Conservation (phyloP, 2,888 invertebrate species). For the Apantesis nais region DNA sequence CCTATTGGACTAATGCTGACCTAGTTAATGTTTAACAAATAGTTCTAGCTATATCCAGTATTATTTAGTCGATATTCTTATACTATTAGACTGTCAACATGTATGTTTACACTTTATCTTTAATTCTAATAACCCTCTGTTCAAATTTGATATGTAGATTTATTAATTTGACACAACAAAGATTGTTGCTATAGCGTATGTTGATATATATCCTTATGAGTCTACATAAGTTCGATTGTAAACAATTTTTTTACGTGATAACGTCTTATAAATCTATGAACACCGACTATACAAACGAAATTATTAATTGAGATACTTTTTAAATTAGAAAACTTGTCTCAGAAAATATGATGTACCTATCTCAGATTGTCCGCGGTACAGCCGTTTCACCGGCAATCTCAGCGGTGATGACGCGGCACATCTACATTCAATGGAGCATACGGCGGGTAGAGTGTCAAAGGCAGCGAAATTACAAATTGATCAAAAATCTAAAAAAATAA, state of each 20-base stretch:
- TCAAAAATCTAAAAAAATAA: not conserved
- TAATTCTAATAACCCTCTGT: too few relatives aligned
- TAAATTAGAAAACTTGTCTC: conserved; percentile 13
- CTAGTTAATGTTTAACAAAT: not conserved
- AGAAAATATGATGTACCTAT: conserved; percentile 41
- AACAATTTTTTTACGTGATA: too few relatives aligned
- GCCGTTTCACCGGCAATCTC: conserved; percentile 67
- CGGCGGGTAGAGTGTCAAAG: conserved; percentile 38
- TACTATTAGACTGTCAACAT: not conserved
- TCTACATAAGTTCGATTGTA: too few relatives aligned
- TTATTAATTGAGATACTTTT: not conserved
- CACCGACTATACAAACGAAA: too few relatives aligned
- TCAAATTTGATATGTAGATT: too few relatives aligned
- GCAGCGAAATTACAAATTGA: conserved; percentile 39
- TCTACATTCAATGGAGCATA: conserved; percentile 63
- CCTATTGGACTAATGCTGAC: not conserved
- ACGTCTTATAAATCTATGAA: too few relatives aligned
- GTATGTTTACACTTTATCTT: not conserved
- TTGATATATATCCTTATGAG: too few relatives aligned
- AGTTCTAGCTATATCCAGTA: not conserved
- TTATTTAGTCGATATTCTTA: not conserved
- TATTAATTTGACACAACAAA: not conserved
- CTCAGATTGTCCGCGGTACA: conserved; percentile 41
- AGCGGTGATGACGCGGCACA: conserved; percentile 68
- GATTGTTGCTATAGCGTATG: too few relatives aligned